Conservation (phyloP, 1,140 invertebrate species). For the Zaprionus gabonicus region DNA sequence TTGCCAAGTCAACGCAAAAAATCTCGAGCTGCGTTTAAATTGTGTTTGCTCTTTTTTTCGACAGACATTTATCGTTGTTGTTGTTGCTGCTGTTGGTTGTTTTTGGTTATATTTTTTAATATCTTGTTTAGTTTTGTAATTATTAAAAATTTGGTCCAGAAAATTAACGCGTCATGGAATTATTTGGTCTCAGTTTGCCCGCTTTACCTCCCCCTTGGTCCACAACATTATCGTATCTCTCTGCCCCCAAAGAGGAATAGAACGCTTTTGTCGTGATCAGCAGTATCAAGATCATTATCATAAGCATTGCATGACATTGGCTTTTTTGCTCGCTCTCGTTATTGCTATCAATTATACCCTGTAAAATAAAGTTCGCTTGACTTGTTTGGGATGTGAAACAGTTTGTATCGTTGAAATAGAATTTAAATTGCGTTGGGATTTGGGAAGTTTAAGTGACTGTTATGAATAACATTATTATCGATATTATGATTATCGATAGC, state of each 20-base stretch:
- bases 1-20: conserved; percentile 51
- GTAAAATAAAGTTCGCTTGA: neutral
- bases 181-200: neutral
- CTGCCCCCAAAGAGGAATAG: neutral
- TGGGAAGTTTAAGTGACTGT: too few species aligned
- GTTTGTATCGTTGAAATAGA: neutral
- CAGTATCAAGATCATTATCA: conserved; percentile 41
- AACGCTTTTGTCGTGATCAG: neutral
- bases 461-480: too few species aligned
- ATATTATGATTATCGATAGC: too few species aligned
- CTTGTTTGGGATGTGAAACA: neutral
- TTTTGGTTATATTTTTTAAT: conserved; percentile 11
- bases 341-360: conserved; percentile 10
- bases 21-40: conserved; percentile 52
- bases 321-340: neutral
- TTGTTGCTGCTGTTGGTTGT: conserved; percentile 25
- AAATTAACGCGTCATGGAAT: conserved; percentile 39
- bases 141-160: conserved; percentile 37
- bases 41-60: conserved; percentile 28
- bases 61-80: conserved; percentile 14
- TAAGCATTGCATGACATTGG: conserved; percentile 32
- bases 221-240: neutral
- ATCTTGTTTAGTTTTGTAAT: conserved; percentile 52
- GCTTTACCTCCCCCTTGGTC: neutral
- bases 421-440: too few species aligned